A percentile compares a stretch with the other conserved stretches of the same genome.
Evolutionary conservation across 2,888 invertebrate genomes (phyloP).

Genomic region (Conchocele bisecta): DNA sequence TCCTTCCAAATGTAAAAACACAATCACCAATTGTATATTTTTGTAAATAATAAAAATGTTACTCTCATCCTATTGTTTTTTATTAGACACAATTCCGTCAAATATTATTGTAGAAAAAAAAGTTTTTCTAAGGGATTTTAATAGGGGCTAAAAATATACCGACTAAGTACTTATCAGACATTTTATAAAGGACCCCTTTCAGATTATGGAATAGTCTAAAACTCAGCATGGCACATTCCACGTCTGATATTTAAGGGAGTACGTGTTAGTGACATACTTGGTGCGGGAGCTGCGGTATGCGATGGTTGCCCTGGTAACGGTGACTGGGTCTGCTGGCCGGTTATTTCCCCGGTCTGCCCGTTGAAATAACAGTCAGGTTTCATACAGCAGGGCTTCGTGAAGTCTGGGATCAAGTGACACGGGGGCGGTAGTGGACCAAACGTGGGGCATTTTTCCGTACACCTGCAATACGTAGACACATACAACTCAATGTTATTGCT

Average conservation of each 20-base stretch:
- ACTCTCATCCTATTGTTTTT: too few species aligned
- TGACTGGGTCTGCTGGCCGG: conserved; percentile 51
- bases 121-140: too few species aligned
- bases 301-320: conserved; percentile 36
- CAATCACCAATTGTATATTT: too few species aligned
- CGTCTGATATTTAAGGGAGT: neutral
- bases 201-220: too few species aligned
- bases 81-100: too few species aligned
- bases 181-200: too few species aligned
- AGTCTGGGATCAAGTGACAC: conserved; percentile 63
- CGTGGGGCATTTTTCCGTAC: conserved; percentile 61
- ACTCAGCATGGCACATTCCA: neutral
- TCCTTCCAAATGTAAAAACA: too few species aligned
- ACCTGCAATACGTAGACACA: conserved; percentile 51
- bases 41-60: too few species aligned
- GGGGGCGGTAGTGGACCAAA: conserved; percentile 61
- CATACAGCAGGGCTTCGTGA: conserved; percentile 66
- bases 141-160: too few species aligned
- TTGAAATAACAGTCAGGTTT: conserved; percentile 61
- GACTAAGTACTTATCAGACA: too few species aligned
- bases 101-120: too few species aligned
- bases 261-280: conserved; percentile 21
- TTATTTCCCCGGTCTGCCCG: conserved; percentile 29
- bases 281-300: conserved; percentile 36
- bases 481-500: too few species aligned